phyloP scores from a whole-genome alignment of 2,113 vertebrate genomes.

The Tretioscincus oriximinensis region DNA sequence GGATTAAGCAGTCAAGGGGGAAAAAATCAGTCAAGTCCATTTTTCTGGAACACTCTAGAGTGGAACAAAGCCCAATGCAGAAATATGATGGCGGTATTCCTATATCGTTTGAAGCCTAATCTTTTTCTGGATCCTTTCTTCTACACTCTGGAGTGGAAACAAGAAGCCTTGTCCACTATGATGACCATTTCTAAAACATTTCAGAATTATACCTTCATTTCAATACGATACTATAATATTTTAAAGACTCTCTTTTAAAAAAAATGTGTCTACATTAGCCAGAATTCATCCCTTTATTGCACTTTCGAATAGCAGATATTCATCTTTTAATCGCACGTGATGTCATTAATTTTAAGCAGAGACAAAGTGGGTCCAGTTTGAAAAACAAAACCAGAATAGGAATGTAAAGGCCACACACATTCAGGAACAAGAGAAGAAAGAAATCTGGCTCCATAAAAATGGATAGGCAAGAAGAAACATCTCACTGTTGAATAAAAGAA shows the following conservation, averaged over 20 bases:
- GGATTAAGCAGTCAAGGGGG: too few relatives aligned
- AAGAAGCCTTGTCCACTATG: too few relatives aligned
- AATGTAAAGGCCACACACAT: neutral
- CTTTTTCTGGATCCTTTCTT: too few relatives aligned
- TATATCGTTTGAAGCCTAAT: too few relatives aligned
- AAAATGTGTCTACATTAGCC: neutral
- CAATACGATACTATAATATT: neutral
- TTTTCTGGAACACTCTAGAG: too few relatives aligned
- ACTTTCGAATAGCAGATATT: neutral
- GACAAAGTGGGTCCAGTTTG: slow-evolving; percentile 1
- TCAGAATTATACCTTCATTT: neutral
- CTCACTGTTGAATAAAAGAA: neutral
- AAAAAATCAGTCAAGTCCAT: too few relatives aligned
- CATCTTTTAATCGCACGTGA: neutral
- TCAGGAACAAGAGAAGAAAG: neutral
- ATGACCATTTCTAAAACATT: neutral
- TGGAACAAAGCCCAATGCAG: too few relatives aligned
- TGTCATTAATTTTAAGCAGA: slow-evolving; percentile 30
- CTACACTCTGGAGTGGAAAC: too few relatives aligned
- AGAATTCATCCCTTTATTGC: neutral
- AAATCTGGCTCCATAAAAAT: neutral
- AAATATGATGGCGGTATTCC: too few relatives aligned
- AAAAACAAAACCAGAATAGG: neutral
- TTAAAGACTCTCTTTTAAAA: neutral
- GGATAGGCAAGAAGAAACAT: neutral